Evolutionary conservation across 2,797 vertebrate species (phyloP).

Genomic region (Discoglossus pictus): DNA sequence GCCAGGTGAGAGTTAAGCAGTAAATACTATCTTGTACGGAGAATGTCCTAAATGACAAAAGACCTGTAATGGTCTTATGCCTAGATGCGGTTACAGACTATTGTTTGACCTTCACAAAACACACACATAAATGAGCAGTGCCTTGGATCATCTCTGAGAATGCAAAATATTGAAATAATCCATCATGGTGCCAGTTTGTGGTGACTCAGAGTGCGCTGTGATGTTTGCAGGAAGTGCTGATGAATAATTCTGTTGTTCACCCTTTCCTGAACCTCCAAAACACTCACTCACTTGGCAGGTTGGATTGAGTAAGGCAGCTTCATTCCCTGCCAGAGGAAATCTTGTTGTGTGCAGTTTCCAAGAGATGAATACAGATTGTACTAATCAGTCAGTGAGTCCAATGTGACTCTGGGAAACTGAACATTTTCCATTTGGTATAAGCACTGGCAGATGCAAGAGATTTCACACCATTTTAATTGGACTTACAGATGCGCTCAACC

Average conservation of each 20-base stretch:
- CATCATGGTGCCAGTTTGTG: neutral
- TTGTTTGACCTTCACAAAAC: too few relatives aligned
- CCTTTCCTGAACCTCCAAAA: constrained; percentile 53
- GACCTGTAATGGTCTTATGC: too few relatives aligned
- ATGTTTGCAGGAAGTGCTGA: constrained; percentile 41
- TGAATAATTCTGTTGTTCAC: constrained; percentile 63
- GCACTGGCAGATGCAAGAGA: neutral
- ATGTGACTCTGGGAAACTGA: constrained; percentile 13
- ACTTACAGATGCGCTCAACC: constrained; percentile 9
- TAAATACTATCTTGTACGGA: too few relatives aligned
- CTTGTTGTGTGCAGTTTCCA: constrained; percentile 40
- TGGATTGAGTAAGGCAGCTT: constrained; percentile 50
- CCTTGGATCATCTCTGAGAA: constrained; percentile 15
- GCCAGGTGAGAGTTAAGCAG: too few relatives aligned
- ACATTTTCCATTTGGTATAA: constrained; percentile 11
- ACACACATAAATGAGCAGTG: too few relatives aligned
- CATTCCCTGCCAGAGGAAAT: constrained; percentile 44
- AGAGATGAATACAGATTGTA: constrained; percentile 24
- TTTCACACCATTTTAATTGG: constrained; percentile 3
- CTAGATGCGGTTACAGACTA: neutral
- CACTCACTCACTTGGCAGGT: constrained; percentile 48
- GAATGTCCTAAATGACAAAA: too few relatives aligned
- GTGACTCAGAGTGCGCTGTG: constrained; percentile 20
- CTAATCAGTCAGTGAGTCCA: constrained; percentile 8
- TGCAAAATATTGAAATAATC: neutral